Evolutionary conservation across 2,797 vertebrate genomes (phyloP).

Genomic region (Enoplosus armatus): DNA sequence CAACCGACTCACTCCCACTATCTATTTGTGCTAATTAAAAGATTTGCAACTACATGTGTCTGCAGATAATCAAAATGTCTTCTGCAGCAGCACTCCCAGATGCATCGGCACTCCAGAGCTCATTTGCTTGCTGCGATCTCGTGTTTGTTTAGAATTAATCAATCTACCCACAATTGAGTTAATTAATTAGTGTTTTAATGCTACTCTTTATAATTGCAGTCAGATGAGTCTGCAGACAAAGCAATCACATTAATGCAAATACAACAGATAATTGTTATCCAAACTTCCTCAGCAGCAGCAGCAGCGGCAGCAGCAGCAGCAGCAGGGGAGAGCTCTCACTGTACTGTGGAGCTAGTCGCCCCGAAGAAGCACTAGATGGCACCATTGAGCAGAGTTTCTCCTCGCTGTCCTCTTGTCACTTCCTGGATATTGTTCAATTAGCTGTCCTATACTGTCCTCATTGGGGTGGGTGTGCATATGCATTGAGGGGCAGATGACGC

Average conservation of each 20-base stretch:
- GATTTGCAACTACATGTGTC: conserved; percentile 88
- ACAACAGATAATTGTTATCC: conserved; percentile 87
- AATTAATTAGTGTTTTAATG: conserved; percentile 89
- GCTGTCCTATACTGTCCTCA: conserved; percentile 71
- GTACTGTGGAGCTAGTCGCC: conserved; percentile 12
- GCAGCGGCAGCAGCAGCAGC: conserved; percentile 61
- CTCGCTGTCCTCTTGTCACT: conserved; percentile 45
- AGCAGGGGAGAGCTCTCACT: conserved; percentile 53
- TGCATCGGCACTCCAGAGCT: conserved; percentile 86
- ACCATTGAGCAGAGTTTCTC: conserved; percentile 85
- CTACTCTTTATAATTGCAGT: conserved; percentile 88
- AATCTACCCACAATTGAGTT: conserved; percentile 86
- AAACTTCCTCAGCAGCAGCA: conserved; percentile 76
- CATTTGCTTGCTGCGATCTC: conserved; percentile 86
- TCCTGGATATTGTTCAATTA: conserved; percentile 79
- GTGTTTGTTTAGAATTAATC: conserved; percentile 88
- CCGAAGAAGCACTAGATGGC: conserved; percentile 83
- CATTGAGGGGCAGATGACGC: conserved; percentile 72
- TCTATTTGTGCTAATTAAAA: conserved; percentile 87
- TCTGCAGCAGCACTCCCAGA: conserved; percentile 82
- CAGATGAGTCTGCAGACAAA: conserved; percentile 87
- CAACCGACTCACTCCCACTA: conserved; percentile 74
- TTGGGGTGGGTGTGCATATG: conserved; percentile 63
- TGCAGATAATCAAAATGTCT: conserved; percentile 88
- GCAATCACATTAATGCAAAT: conserved; percentile 86